Percentiles rank a stretch among this genome's conserved stretches.
These are phyloP conservation scores for Linyphia triangularis DNA, from an alignment of 2,888 invertebrate genomes.

Conservation along the genomic window DNA sequence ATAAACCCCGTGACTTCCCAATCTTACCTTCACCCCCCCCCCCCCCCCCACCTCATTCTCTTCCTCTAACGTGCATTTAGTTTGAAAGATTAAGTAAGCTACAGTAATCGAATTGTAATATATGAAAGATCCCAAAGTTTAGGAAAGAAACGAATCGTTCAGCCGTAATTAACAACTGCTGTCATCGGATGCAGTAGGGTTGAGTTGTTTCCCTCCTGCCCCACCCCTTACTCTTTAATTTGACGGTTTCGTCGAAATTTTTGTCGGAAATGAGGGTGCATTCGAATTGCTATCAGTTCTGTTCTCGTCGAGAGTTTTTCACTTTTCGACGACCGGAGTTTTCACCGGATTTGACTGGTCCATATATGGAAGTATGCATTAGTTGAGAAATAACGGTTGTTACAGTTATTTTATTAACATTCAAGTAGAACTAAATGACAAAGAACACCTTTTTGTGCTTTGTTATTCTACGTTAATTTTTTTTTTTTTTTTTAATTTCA, in stretches of 20 bases:
- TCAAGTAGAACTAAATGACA: too few relatives aligned
- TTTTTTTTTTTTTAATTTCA: too few relatives aligned
- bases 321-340: not conserved
- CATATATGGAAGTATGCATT: too few relatives aligned
- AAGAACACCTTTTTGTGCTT: too few relatives aligned
- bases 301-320: not conserved
- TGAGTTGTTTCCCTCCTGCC: slow-evolving; percentile 23
- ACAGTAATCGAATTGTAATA: slow-evolving; percentile 48
- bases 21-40: not conserved
- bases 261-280: slow-evolving; percentile 47
- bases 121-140: slow-evolving; percentile 56
- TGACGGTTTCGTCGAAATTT: slow-evolving; percentile 49
- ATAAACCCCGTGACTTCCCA: not conserved
- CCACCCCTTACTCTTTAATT: slow-evolving; percentile 53
- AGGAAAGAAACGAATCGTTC: slow-evolving; percentile 42
- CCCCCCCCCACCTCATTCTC: too few relatives aligned
- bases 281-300: not conserved
- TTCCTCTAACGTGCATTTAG: not conserved
- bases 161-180: slow-evolving; percentile 65
- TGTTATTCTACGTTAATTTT: too few relatives aligned
- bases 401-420: too few relatives aligned
- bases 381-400: not conserved
- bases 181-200: slow-evolving; percentile 46
- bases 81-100: slow-evolving; percentile 35
- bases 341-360: not conserved